phyloP scores from a whole-genome alignment of 2,113 vertebrate species.

The Callorhinus ursinus region DNA sequence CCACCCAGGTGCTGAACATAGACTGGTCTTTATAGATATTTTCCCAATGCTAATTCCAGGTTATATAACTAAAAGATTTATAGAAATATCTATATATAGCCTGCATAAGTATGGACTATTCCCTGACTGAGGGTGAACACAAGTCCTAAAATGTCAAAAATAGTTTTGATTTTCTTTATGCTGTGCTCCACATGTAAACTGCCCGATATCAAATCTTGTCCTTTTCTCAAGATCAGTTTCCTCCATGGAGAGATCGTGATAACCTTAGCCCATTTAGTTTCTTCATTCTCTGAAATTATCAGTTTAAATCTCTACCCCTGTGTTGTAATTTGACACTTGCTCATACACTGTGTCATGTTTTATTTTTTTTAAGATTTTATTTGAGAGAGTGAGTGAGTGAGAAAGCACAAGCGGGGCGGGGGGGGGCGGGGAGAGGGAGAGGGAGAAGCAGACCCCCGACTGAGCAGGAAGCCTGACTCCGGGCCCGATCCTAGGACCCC shows the following conservation, averaged over 20 bases:
- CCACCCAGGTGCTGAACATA: not conserved
- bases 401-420: not conserved
- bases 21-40: not conserved
- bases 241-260: not conserved
- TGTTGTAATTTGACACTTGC: not conserved
- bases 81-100: not conserved
- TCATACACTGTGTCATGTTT: not conserved
- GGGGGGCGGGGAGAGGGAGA: not conserved
- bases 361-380: not conserved
- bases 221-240: not conserved
- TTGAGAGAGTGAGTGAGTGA: not conserved
- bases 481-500: no score
- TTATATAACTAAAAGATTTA: not conserved
- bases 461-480: not conserved
- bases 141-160: not conserved
- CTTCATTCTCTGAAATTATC: not conserved
- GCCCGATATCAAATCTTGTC: not conserved
- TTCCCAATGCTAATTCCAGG: not conserved
- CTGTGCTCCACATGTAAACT: not conserved
- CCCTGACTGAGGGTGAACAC: not conserved
- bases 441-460: not conserved
- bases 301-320: not conserved
- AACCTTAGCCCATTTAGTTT: not conserved
- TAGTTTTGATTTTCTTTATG: not conserved
- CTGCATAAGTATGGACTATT: not conserved